Evolutionary conservation across 2,113 vertebrate species (phyloP).

Genomic region (Gadus macrocephalus): DNA sequence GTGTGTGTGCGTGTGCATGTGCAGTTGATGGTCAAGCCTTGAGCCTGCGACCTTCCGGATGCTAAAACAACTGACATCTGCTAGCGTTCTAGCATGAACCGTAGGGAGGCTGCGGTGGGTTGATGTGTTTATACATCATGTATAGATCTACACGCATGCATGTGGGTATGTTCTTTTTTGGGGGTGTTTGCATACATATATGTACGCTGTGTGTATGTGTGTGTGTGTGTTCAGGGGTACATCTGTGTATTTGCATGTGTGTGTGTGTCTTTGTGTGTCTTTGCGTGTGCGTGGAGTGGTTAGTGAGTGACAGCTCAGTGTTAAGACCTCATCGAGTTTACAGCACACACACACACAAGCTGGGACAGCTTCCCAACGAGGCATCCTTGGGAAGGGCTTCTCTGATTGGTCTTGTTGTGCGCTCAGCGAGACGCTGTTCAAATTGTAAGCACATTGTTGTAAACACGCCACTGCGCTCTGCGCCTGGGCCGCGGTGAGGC

Average conservation of each 20-base stretch:
- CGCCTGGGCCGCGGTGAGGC: slow-evolving; percentile 51
- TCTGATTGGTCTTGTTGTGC: slow-evolving; percentile 53
- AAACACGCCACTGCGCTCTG: slow-evolving; percentile 56
- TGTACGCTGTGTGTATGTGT: background rate
- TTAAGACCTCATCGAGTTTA: slow-evolving; percentile 51
- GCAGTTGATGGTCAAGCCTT: slow-evolving; percentile 20
- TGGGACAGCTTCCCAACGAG: slow-evolving; percentile 52
- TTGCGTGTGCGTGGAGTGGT: slow-evolving; percentile 23
- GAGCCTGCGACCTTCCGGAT: slow-evolving; percentile 31
- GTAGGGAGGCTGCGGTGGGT: background rate
- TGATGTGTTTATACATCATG: too few relatives aligned
- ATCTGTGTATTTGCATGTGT: slow-evolving; percentile 8
- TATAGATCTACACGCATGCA: too few relatives aligned
- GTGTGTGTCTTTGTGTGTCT: slow-evolving; percentile 6
- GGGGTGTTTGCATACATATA: background rate
- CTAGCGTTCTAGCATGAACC: background rate
- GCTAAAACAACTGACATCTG: slow-evolving; percentile 24
- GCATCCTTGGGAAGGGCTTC: slow-evolving; percentile 57
- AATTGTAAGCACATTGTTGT: slow-evolving; percentile 69
- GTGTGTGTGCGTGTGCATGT: slow-evolving; percentile 23
- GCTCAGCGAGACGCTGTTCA: slow-evolving; percentile 50
- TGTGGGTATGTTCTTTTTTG: background rate
- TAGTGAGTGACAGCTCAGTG: slow-evolving; percentile 42
- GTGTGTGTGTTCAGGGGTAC: slow-evolving; percentile 5
- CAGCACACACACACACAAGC: slow-evolving; percentile 37